Evolutionary conservation across 2,888 invertebrate genomes (phyloP), one percentile per base, ranked within the genome.

Genomic region (Folsomia candida): DNA sequence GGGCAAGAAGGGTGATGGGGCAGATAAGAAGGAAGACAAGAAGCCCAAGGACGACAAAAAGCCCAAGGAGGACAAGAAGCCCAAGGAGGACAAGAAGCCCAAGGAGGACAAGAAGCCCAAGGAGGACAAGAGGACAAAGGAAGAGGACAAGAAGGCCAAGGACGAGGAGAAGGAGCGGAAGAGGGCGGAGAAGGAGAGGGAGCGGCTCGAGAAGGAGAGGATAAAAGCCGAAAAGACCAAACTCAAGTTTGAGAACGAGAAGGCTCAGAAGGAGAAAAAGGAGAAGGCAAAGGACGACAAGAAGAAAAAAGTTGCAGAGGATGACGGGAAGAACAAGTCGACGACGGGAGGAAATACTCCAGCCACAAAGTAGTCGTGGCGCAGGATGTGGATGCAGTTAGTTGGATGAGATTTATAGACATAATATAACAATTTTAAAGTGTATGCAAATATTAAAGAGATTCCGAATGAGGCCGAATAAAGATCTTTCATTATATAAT

Each of bases 121-220:
- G 54, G 37, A 69, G 51, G 61, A 70, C 26, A 67, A 70, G 47
- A 59, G 62, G 6, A 71, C 70, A 65, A 70, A 70, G 64, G 62
- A 65, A 27, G 67, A 51, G n/a, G 62, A 62, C 11, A 72, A 73
- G 26, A 54, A 28, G 51, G 69, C 71, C 25, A 68, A 63, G n/a
- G 64, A 69, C 66, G 62, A 63, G 47, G 72, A 62, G 58, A 72
- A 69, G 68, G 60, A 63, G 29, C 64, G 66, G 37, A 73, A 67
- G 28, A 74, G 61, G 65, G 68, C 27, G 47, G 63, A 62, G 62
- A 72, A 64, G 26, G 71, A 70, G 57, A 71, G 27, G 18, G 29
- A 68, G 54, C 22, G 18, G 28, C 22, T 51, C 69, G 59, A 59
- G 27, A 60, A 73, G 37, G 64, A 58, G 26, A 67, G 67, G 67